Base-by-base conservation (phyloP, 2,797 vertebrate genomes). In the Pseudomugil gertrudae region DNA sequence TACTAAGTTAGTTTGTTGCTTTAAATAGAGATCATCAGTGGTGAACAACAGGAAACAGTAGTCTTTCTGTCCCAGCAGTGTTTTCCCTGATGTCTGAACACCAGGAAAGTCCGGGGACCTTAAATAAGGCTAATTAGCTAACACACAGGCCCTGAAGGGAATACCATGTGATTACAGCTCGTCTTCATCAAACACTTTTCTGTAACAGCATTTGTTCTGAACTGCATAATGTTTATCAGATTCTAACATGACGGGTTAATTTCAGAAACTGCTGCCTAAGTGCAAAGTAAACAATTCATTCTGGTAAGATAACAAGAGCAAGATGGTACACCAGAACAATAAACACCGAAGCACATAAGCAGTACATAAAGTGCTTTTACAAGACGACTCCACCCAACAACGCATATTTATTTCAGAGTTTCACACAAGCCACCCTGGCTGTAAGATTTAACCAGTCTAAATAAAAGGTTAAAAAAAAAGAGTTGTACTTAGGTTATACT, bases 81-180 rank as follows among this genome's bases (percentile, higher is more conserved):
- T 58, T 84, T 72, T 58, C 74, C 74, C 67, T 45, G 32, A 69
- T 75, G 85, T 85, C 64, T 84, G 58, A 75, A 74, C 79, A 81
- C 67, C 70, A 63, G 66, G 64, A 72, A 69, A 76, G 77, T 78
- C 72, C 14, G 0, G 78, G 73, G 80, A 88, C 73, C 40, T 81
- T 55, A 87, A 84, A 75, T 59, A 32, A 24, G 69, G 64, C 85
- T 83, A 90, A 91, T 90, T 84, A 84, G 71, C 32, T 74, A 75
- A 89, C 85, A 89, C 50, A 86, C 59, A 43, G 23, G 56, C 65
- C 63, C 76, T 32, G 40, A 76, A 66, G 77, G 77, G 70, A 73
- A 69, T 19, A 17, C 50, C 76, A 79, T 80, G 80, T 83, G 78
- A 86, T 78, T 72, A 68, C 65, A 63, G 58, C 26, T 26, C 62